phyloP scores from a whole-genome alignment of 2,113 vertebrate species.

The Tilapia sparmanii region DNA sequence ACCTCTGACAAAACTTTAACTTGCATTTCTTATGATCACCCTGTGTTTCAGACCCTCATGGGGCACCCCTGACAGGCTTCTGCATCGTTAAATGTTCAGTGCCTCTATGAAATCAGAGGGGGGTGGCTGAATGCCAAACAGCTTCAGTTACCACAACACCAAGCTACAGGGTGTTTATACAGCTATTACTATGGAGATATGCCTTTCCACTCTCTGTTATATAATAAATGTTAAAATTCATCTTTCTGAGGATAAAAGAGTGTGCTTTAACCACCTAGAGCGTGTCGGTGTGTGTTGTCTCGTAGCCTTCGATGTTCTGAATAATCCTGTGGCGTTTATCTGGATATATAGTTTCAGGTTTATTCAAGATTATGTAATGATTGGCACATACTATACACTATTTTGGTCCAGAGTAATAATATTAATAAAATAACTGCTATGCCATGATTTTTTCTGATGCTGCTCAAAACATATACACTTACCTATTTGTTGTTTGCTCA shows the following conservation, averaged over 20 bases:
- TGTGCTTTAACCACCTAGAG: background rate
- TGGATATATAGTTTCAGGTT: background rate
- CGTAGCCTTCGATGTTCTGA: background rate
- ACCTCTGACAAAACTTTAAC: background rate
- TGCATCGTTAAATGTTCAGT: background rate
- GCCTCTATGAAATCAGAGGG: slow-evolving; percentile 4
- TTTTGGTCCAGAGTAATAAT: background rate
- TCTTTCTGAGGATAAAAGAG: slow-evolving; percentile 39
- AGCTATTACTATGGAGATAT: slow-evolving; percentile 42
- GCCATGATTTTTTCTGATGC: background rate
- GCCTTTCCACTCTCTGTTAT: slow-evolving; percentile 26
- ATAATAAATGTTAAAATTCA: slow-evolving; percentile 52
- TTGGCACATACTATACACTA: background rate
- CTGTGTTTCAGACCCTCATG: background rate
- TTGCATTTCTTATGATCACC: background rate
- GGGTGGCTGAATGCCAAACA: slow-evolving; percentile 6
- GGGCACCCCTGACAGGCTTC: background rate
- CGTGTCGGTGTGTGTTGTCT: background rate
- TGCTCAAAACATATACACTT: background rate
- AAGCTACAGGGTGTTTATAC: slow-evolving; percentile 40
- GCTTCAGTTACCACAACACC: background rate
- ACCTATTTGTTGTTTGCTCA: background rate
- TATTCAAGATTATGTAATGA: background rate
- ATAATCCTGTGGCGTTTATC: background rate
- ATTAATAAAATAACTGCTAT: background rate